Conservation (phyloP, 2,113 vertebrate species). For the Porphyrio hochstetteri region DNA sequence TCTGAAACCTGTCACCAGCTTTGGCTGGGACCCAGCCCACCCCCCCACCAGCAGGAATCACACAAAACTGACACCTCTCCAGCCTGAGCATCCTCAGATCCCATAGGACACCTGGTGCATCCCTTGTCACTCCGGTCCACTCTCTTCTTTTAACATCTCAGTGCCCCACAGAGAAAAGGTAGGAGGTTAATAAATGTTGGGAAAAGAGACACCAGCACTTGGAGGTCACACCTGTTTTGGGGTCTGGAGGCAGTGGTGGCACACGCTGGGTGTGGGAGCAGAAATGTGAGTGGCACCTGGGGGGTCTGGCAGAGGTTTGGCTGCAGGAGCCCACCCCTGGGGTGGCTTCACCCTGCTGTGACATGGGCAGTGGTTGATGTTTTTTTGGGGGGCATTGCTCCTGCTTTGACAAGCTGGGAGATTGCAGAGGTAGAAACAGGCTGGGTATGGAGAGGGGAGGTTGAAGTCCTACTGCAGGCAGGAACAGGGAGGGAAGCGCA, state of each 20-base stretch:
- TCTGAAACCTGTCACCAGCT: neutral
- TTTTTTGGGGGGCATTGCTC: neutral
- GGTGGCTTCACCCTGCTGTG: neutral
- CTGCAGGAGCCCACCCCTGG: neutral
- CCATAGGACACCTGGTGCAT: neutral
- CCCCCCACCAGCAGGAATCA: neutral
- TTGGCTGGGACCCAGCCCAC: neutral
- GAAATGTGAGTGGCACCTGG: rapidly evolving
- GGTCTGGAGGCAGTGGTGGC: neutral
- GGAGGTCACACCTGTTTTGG: conserved; percentile 68
- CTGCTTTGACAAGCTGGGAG: neutral
- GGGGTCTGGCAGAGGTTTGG: rapidly evolving
- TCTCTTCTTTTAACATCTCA: conserved; percentile 4
- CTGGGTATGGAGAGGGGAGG: neutral
- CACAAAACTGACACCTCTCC: neutral
- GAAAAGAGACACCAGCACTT: neutral
- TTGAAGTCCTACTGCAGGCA: neutral
- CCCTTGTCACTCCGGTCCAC: rapidly evolving
- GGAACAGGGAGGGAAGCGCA: neutral
- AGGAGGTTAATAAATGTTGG: conserved; percentile 58
- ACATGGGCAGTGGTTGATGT: neutral
- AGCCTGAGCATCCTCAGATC: neutral
- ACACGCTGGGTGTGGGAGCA: rapidly evolving
- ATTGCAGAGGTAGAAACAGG: rapidly evolving
- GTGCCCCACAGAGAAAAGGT: conserved; percentile 42